Percentiles rank a stretch among this genome's conserved stretches.
Evolutionary conservation across 2,888 invertebrate species (phyloP).

Genomic region (Scotopteryx bipunctaria): DNA sequence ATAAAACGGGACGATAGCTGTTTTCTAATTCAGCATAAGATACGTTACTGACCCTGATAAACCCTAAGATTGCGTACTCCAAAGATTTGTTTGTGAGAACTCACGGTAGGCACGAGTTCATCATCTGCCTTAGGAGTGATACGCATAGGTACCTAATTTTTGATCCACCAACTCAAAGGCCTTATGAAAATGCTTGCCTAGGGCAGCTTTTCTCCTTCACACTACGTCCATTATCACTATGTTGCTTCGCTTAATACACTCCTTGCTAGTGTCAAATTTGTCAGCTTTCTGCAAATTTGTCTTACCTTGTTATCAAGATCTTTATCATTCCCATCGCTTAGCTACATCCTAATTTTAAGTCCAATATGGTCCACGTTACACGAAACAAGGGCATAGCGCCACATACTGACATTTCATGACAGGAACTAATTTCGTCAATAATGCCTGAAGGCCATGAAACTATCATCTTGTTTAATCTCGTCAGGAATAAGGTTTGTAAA

Average conservation of each 20-base stretch:
- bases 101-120: conserved; percentile 50
- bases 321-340: conserved; percentile 2
- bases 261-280: background rate
- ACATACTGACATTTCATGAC: conserved; percentile 20
- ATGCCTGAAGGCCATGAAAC: conserved; percentile 12
- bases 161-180: no score
- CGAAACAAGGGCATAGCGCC: conserved; percentile 17
- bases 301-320: conserved; percentile 3
- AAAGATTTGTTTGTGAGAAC: conserved; percentile 56
- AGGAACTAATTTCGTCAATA: conserved; percentile 23
- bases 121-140: conserved; percentile 48
- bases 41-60: conserved; percentile 74
- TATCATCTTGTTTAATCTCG: background rate
- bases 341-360: conserved; percentile 13
- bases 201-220: no score
- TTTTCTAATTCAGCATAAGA: conserved; percentile 59
- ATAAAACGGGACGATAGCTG: conserved; percentile 44
- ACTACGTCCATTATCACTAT: no score
- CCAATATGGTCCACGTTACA: conserved; percentile 6
- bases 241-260: no score
- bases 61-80: conserved; percentile 58
- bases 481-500: no score
- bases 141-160: no score
- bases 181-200: no score
- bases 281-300: conserved; percentile 1